Evolutionary conservation across 2,797 vertebrate species (phyloP).

Genomic region (Triplophysa bombifrons): DNA sequence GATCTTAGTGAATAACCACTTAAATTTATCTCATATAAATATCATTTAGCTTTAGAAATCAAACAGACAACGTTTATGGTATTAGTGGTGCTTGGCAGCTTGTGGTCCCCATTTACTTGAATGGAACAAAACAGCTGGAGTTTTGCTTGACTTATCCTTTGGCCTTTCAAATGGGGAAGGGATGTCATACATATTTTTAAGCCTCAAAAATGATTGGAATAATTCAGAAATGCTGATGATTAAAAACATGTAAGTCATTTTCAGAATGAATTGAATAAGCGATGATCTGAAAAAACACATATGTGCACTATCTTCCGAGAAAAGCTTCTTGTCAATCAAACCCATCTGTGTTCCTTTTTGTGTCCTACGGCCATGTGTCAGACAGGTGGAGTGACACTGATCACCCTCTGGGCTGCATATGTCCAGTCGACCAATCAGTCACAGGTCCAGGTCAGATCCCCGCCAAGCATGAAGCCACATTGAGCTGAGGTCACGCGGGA

Average conservation of each 20-base stretch:
- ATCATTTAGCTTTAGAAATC: no score
- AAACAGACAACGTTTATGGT: no score
- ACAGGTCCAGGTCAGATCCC: conserved; percentile 17
- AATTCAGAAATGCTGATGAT: not conserved
- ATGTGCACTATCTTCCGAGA: not conserved
- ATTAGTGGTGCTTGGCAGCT: no score
- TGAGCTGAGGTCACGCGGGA: not conserved
- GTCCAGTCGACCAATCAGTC: conserved; percentile 40
- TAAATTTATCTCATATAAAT: no score
- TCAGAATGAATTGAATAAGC: not conserved
- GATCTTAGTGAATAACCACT: no score
- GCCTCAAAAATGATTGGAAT: no score
- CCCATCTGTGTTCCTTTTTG: conserved; percentile 10
- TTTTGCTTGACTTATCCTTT: no score
- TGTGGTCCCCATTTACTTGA: no score
- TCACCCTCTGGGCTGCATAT: conserved; percentile 48
- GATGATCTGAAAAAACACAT: not conserved
- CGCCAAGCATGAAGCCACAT: not conserved
- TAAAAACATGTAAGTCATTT: not conserved
- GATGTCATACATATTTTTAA: no score
- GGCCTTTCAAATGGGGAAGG: no score
- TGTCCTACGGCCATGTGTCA: conserved; percentile 52
- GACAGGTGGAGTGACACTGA: conserved; percentile 53
- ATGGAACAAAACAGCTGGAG: no score
- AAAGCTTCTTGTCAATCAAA: conserved; percentile 52